Evolutionary conservation across 2,888 invertebrate genomes (phyloP).

Genomic region (Odontocolon sp.): DNA sequence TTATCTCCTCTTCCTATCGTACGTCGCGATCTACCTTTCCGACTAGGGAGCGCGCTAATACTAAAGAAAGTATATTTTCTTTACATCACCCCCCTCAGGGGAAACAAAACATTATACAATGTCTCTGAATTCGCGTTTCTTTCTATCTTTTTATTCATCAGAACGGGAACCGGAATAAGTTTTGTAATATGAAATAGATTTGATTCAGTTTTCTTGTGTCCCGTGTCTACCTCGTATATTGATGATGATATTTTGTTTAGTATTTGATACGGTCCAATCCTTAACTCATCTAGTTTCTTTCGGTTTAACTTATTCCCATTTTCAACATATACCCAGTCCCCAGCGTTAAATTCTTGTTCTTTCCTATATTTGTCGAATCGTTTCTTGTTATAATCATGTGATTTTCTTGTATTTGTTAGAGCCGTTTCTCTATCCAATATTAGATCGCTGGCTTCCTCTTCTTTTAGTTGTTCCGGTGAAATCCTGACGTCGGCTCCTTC

Average conservation of each 20-base stretch:
- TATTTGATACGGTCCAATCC: conserved; percentile 65
- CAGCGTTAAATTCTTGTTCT: conserved; percentile 65
- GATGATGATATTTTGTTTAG: conserved; percentile 64
- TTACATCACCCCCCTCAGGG: conserved; percentile 23
- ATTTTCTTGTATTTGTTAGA: conserved; percentile 64
- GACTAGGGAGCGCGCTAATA: background rate
- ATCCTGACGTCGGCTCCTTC: conserved; percentile 58
- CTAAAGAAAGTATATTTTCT: background rate
- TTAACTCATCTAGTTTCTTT: conserved; percentile 69
- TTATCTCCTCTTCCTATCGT: no score
- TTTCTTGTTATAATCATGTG: conserved; percentile 68
- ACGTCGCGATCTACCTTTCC: no score
- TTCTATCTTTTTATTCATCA: background rate
- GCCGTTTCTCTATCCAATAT: conserved; percentile 63
- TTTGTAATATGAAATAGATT: conserved; percentile 49
- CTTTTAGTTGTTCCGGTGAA: conserved; percentile 59
- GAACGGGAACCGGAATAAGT: conserved; percentile 9
- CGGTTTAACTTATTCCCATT: conserved; percentile 70
- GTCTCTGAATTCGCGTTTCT: no score
- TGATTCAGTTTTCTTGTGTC: conserved; percentile 33
- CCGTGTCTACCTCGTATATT: conserved; percentile 60
- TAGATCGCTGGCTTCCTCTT: conserved; percentile 38
- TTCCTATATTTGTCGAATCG: conserved; percentile 66
- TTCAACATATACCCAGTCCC: conserved; percentile 71
- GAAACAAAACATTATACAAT: background rate